phyloP scores from a whole-genome alignment of 2,113 vertebrate genomes.

The Pterocles burchelli region DNA sequence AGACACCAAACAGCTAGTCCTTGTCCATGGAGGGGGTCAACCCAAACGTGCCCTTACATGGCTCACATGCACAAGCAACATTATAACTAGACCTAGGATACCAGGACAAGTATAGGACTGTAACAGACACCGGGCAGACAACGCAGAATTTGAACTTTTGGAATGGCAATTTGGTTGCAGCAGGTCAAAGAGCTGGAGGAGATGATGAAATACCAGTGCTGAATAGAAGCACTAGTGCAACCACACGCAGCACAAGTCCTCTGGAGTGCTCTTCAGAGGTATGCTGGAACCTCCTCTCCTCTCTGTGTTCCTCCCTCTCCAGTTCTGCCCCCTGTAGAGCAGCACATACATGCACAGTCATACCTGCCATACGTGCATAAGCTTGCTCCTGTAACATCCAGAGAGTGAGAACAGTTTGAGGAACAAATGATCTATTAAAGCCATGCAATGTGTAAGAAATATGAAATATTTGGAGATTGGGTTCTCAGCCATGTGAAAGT shows the following conservation, averaged over 20 bases:
- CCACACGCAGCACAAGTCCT: background rate
- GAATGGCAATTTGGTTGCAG: background rate
- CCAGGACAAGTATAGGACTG: background rate
- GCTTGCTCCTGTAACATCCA: background rate
- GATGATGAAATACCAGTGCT: background rate
- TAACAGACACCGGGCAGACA: rapidly evolving
- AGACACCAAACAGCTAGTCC: background rate
- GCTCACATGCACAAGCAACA: background rate
- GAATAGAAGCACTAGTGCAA: background rate
- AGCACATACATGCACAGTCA: rapidly evolving
- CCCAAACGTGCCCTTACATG: rapidly evolving
- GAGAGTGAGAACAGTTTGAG: background rate
- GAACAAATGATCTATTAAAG: background rate
- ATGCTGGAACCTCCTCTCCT: background rate
- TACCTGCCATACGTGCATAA: rapidly evolving
- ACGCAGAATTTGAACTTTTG: background rate
- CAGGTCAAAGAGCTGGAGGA: background rate
- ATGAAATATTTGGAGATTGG: background rate
- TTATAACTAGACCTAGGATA: background rate
- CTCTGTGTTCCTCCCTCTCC: background rate
- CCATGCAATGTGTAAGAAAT: background rate
- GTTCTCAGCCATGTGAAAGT: background rate
- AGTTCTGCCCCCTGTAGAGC: background rate
- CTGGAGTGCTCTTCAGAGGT: background rate
- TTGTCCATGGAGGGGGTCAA: background rate